These are phyloP conservation scores for Urechis unicinctus DNA, from an alignment of 2,888 invertebrate species.

Conservation along the genomic window DNA sequence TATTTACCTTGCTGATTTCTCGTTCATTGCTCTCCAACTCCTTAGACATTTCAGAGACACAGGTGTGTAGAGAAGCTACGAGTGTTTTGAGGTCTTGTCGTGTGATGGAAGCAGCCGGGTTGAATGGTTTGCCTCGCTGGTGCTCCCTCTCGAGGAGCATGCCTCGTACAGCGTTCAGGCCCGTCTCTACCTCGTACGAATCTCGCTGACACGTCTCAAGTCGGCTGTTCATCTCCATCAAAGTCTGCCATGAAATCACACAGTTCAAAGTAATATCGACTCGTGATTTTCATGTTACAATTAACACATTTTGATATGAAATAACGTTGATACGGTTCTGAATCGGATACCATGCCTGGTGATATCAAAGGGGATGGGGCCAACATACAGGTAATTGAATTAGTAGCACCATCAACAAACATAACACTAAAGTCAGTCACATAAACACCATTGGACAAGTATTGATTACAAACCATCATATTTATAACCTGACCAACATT, in stretches of 20 bases:
- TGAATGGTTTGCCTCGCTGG: constrained; percentile 30
- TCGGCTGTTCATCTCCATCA: constrained; percentile 18
- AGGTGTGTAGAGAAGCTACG: constrained; percentile 36
- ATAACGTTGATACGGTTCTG: too few relatives aligned
- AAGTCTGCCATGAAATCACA: constrained; percentile 19
- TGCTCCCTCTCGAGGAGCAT: constrained; percentile 32
- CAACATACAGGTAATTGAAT: too few relatives aligned
- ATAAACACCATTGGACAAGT: too few relatives aligned
- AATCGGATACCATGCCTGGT: too few relatives aligned
- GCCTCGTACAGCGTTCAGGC: constrained; percentile 31
- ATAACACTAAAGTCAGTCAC: too few relatives aligned
- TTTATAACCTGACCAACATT: too few relatives aligned
- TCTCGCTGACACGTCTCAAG: constrained; percentile 20
- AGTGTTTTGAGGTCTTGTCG: constrained; percentile 33
- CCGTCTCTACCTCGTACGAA: constrained; percentile 27
- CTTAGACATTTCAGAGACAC: constrained; percentile 31
- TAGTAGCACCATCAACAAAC: too few relatives aligned
- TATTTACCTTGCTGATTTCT: constrained; percentile 28
- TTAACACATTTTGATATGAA: background rate
- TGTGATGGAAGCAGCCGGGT: constrained; percentile 32
- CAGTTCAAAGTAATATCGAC: background rate
- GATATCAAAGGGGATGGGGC: too few relatives aligned
- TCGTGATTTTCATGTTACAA: too few relatives aligned
- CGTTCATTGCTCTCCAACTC: constrained; percentile 25
- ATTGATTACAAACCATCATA: too few relatives aligned